Base-by-base conservation (phyloP, 2,113 vertebrate species). In the Myrmophylax atrothorax region DNA sequence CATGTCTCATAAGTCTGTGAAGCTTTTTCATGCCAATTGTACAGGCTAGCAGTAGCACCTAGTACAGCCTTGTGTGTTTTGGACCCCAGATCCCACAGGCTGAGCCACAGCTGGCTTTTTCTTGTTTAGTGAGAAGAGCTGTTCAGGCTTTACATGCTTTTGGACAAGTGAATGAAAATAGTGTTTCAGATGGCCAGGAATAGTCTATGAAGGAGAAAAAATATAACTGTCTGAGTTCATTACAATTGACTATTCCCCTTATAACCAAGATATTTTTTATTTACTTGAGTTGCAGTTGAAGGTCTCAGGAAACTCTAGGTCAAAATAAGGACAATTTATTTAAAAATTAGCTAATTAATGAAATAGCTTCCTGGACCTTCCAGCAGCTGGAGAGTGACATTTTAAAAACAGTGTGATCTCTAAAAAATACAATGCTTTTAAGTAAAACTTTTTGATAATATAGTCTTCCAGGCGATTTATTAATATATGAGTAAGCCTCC, bases 51-150 rank as follows among this genome's bases (percentile, higher is more conserved):
- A 68, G 29, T 18, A 80, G 22, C 23, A 76, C 13, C 28, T 40
- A 37, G 44, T 10, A 64, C 3, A 60, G 18, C 1, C 1, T 0
- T 0, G 0, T 33, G 7, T 38, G 6, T 25, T 88, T 89, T 59
- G 31, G 49, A 75, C 8, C 18, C 38, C 19, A 87, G 18, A 66
- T 69, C 4, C 60, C 31, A 47, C 14, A 31, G 52, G 4, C 42
- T 42, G 46, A 56, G 9, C 6, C 14, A 42, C 25, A 83, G 6
- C 2, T 72, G 33, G 4, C 5, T 26, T 31, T 52, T n/a, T 38
- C 26, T 68, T 35, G 2, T 64, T 82, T 40, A 24, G 26, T 26
- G 16, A 59, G 25, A 75, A 75, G 10, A 35, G 10, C 5, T 79
- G 8, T 17, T 93, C 25, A 79, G 33, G 4, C 26, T 84, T 84